These are phyloP conservation scores for Eptatretus atami DNA, from an alignment of 2,797 vertebrate species.

Conservation along the genomic window DNA sequence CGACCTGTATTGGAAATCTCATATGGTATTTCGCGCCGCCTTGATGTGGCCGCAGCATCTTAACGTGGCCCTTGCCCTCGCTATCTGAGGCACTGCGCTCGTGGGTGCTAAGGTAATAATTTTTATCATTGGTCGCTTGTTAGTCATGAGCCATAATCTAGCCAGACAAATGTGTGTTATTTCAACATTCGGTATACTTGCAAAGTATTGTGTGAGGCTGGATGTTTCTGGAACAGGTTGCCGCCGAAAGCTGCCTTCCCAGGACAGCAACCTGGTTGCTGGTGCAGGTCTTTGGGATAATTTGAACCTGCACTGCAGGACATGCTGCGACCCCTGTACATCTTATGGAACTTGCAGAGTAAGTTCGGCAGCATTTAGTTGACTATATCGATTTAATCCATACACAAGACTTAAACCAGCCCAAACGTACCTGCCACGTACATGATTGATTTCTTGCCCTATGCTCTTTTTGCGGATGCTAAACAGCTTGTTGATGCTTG, in stretches of 20 bases:
- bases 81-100: constrained; percentile 85
- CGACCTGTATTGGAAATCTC: constrained; percentile 94
- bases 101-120: constrained; percentile 46
- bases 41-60: constrained; percentile 61
- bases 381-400: background rate
- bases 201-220: background rate
- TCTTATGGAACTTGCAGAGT: constrained; percentile 58
- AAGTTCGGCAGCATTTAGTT: constrained; percentile 17
- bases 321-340: constrained; percentile 45
- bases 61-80: constrained; percentile 70
- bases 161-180: no score
- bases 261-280: constrained; percentile 78
- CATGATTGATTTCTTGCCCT: no score
- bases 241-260: constrained; percentile 45
- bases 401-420: background rate
- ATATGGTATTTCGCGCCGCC: constrained; percentile 75
- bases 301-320: constrained; percentile 70
- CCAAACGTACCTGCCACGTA: no score
- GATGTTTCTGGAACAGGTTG: constrained; percentile 25
- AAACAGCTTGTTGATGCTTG: no score
- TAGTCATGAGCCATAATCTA: no score
- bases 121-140: no score
- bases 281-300: constrained; percentile 90
- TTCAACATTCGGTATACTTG: no score
- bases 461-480: no score